Evolutionary conservation across 2,797 vertebrate species (phyloP).

Genomic region (Hylomyscus alleni): DNA sequence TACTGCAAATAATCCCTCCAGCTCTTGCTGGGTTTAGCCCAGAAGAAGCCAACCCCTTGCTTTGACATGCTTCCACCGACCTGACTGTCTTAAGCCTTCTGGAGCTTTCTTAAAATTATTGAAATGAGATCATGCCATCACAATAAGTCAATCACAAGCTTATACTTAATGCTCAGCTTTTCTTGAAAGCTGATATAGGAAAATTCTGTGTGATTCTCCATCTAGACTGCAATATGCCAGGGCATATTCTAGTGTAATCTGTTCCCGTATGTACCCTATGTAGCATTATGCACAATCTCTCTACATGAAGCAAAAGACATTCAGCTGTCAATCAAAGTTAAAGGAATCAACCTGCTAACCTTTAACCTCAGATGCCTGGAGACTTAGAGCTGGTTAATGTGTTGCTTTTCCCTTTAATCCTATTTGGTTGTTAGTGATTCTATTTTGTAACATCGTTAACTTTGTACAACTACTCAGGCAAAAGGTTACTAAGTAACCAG

Average conservation of each 20-base stretch:
- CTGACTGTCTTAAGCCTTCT: too few species aligned
- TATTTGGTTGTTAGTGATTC: background rate
- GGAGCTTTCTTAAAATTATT: background rate
- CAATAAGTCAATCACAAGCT: background rate
- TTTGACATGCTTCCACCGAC: fast-evolving
- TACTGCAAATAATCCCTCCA: fast-evolving
- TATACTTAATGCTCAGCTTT: background rate
- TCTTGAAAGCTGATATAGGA: background rate
- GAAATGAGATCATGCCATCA: background rate
- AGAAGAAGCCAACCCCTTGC: background rate
- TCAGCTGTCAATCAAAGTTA: background rate
- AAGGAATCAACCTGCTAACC: background rate
- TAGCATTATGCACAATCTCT: background rate
- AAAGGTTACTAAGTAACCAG: background rate
- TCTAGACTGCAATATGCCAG: fast-evolving
- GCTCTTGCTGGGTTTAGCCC: fast-evolving
- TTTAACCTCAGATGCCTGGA: background rate
- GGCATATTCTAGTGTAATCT: too few species aligned
- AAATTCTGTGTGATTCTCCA: fast-evolving
- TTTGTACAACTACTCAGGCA: background rate
- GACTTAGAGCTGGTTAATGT: background rate
- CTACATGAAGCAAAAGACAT: background rate
- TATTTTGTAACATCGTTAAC: background rate
- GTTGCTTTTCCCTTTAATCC: background rate
- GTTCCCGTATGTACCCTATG: background rate